Percentiles rank a stretch among this genome's conserved stretches.
These are phyloP conservation scores for Oceanodroma tethys DNA, from an alignment of 2,113 vertebrate species.

Conservation along the genomic window DNA sequence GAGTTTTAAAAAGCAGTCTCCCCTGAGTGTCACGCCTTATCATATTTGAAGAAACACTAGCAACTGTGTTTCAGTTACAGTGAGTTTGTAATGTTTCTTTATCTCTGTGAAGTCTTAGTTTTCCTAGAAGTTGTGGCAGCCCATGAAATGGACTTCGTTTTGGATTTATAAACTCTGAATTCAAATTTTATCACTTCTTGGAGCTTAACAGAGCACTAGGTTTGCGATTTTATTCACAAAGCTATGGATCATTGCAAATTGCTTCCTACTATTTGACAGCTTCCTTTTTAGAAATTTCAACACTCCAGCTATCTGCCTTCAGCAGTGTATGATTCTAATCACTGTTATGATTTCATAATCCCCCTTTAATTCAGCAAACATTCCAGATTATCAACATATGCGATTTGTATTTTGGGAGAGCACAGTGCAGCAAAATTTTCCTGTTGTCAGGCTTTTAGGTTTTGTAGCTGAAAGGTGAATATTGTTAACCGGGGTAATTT, in stretches of 20 bases:
- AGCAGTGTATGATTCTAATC: slow-evolving; percentile 47
- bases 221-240: slow-evolving; percentile 22
- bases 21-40: background rate
- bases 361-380: slow-evolving; percentile 43
- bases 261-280: slow-evolving; percentile 57
- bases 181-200: slow-evolving; percentile 38
- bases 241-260: slow-evolving; percentile 54
- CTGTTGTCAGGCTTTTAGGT: background rate
- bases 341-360: slow-evolving; percentile 44
- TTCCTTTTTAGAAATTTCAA: slow-evolving; percentile 55
- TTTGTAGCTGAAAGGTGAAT: background rate
- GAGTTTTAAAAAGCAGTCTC: background rate
- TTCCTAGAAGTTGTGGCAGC: slow-evolving; percentile 4
- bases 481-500: background rate
- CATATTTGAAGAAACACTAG: background rate
- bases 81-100: background rate
- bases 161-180: slow-evolving; percentile 12
- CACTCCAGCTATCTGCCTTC: slow-evolving; percentile 46
- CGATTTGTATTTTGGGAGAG: background rate
- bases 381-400: slow-evolving; percentile 26
- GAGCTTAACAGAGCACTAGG: background rate
- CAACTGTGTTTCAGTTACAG: background rate
- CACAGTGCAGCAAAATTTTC: background rate
- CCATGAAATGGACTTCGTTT: slow-evolving; percentile 9
- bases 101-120: background rate